These are phyloP conservation scores for Eugnorisma glareosa DNA, from an alignment of 2,888 invertebrate genomes.

Conservation along the genomic window DNA sequence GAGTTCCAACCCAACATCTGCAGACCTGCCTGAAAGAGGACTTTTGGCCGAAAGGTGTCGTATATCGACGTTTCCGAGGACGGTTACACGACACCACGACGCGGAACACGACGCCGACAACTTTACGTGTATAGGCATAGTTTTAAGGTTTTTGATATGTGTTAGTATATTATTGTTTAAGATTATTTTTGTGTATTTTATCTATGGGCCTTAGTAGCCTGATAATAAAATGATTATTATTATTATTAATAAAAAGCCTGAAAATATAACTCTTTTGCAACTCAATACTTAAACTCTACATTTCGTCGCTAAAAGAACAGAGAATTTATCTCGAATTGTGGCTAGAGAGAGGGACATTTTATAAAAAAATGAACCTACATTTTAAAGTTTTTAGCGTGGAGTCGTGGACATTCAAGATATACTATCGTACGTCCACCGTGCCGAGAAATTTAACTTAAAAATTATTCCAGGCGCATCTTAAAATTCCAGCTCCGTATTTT, in stretches of 20 bases:
- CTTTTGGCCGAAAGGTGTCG: too few species aligned
- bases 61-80: too few species aligned
- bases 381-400: conserved; percentile 44
- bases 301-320: conserved; percentile 1
- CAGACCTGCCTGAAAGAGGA: too few species aligned
- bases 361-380: conserved; percentile 50
- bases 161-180: too few species aligned
- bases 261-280: background rate
- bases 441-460: conserved; percentile 55
- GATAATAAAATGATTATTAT: too few species aligned
- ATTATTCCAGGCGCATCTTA: conserved; percentile 58
- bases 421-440: conserved; percentile 40
- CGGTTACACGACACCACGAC: too few species aligned
- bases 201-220: too few species aligned
- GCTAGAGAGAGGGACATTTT: conserved; percentile 7
- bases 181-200: too few species aligned
- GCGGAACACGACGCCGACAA: too few species aligned
- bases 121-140: too few species aligned
- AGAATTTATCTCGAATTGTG: conserved; percentile 37
- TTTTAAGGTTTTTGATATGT: too few species aligned
- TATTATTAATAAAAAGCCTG: background rate
- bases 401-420: conserved; percentile 59
- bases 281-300: background rate
- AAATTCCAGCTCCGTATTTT: conserved; percentile 66
- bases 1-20: too few species aligned